Conservation (phyloP, 2,888 invertebrate genomes). For the Heliconius hortense region DNA sequence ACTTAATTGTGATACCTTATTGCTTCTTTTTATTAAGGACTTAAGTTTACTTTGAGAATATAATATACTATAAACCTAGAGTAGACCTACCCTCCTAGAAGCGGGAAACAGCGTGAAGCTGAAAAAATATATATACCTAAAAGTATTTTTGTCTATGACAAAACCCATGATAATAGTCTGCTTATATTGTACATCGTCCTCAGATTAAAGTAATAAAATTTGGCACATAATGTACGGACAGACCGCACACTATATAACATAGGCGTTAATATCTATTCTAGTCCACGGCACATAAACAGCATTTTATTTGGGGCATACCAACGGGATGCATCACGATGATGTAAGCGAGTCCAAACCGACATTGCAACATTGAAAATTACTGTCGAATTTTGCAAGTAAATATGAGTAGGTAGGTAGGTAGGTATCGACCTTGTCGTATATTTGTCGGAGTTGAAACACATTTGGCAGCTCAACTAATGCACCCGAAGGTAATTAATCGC, state of each 20-base stretch:
- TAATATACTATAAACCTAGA: neutral
- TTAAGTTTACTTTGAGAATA: neutral
- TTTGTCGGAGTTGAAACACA: constrained; percentile 43
- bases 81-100: too few relatives aligned
- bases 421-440: constrained; percentile 44
- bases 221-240: constrained; percentile 22
- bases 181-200: neutral
- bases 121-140: neutral
- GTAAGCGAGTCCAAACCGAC: constrained; percentile 44
- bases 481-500: constrained; percentile 41
- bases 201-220: constrained; percentile 6
- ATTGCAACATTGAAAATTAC: constrained; percentile 49
- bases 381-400: constrained; percentile 40
- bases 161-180: neutral
- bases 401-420: constrained; percentile 20
- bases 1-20: neutral
- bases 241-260: constrained; percentile 30
- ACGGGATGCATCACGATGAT: constrained; percentile 47
- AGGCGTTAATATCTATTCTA: constrained; percentile 43
- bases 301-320: constrained; percentile 44
- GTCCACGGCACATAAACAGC: constrained; percentile 43
- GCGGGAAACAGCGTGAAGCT: too few relatives aligned
- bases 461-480: constrained; percentile 50
- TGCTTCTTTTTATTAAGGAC: neutral
- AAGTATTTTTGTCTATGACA: neutral